phyloP scores from a whole-genome alignment of 30 jellyfish, hydroid and myxozoan genomes.

The Aurelia sp. region DNA sequence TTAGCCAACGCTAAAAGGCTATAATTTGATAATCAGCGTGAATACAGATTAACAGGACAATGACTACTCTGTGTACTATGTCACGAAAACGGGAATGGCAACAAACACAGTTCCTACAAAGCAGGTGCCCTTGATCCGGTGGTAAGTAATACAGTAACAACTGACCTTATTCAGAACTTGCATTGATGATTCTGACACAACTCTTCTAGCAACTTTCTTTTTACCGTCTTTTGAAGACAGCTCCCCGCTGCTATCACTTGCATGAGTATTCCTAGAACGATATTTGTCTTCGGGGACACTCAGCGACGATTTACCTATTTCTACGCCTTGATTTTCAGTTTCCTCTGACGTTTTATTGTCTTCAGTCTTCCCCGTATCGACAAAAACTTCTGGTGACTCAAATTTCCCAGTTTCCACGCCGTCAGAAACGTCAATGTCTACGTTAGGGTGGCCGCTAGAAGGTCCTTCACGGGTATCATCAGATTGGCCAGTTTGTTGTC shows the following conservation, averaged over 20 bases:
- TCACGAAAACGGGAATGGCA: too few relatives aligned
- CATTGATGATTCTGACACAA: constrained; percentile 42
- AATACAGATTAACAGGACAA: too few relatives aligned
- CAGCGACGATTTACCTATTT: too few relatives aligned
- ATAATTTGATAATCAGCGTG: too few relatives aligned
- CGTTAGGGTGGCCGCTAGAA: background rate
- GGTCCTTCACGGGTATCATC: background rate
- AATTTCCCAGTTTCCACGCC: background rate
- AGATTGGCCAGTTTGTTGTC: constrained; percentile 23
- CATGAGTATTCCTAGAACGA: background rate
- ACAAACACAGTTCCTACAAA: background rate
- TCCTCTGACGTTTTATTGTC: too few relatives aligned
- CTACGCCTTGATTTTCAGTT: too few relatives aligned
- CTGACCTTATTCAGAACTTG: constrained; percentile 17
- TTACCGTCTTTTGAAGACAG: background rate
- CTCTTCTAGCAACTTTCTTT: constrained; percentile 25
- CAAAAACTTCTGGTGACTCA: too few relatives aligned
- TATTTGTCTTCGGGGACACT: too few relatives aligned
- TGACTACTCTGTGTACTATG: too few relatives aligned
- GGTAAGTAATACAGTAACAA: background rate
- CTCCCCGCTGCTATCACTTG: background rate
- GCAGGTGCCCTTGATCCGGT: background rate
- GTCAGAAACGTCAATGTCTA: background rate
- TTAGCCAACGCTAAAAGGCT: too few relatives aligned
- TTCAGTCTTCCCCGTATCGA: too few relatives aligned